Evolutionary conservation across 2,888 invertebrate genomes (phyloP).

Genomic region (Volucella inflata): DNA sequence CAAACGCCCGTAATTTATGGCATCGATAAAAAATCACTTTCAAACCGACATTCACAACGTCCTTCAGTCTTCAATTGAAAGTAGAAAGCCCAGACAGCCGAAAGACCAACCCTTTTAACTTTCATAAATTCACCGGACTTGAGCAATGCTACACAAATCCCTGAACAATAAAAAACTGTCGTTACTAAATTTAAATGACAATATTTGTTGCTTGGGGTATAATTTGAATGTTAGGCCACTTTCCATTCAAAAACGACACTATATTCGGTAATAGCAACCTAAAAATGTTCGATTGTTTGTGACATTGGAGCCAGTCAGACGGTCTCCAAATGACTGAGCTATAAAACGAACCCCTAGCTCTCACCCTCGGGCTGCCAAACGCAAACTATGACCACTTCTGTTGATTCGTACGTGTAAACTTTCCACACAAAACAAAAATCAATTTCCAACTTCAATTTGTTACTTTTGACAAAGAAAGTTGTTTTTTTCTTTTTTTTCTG

Average conservation of each 20-base stretch:
- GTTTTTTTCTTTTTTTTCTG: too few species aligned
- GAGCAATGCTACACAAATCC: not conserved
- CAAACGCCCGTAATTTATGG: constrained; percentile 13
- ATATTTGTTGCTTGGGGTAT: constrained; percentile 49
- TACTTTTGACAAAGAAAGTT: too few species aligned
- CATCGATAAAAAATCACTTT: constrained; percentile 20
- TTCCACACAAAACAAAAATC: too few species aligned
- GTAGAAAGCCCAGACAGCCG: constrained; percentile 10
- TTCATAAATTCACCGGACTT: constrained; percentile 20
- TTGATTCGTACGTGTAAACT: not conserved
- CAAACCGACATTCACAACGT: not conserved
- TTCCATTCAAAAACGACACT: constrained; percentile 3
- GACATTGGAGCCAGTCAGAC: constrained; percentile 1
- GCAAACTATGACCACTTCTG: not conserved
- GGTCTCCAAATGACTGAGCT: constrained; percentile 18
- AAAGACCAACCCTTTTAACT: constrained; percentile 11
- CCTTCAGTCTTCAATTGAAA: constrained; percentile 13
- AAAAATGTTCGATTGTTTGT: too few species aligned
- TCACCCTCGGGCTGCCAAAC: constrained; percentile 1
- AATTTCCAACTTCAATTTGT: too few species aligned
- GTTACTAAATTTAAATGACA: constrained; percentile 61
- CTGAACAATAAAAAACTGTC: constrained; percentile 36
- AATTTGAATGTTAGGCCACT: constrained; percentile 20
- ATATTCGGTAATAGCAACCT: too few species aligned
- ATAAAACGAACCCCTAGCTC: constrained; percentile 30